Base-by-base conservation (phyloP, 2,888 invertebrate genomes). In the Plebejus melissa region DNA sequence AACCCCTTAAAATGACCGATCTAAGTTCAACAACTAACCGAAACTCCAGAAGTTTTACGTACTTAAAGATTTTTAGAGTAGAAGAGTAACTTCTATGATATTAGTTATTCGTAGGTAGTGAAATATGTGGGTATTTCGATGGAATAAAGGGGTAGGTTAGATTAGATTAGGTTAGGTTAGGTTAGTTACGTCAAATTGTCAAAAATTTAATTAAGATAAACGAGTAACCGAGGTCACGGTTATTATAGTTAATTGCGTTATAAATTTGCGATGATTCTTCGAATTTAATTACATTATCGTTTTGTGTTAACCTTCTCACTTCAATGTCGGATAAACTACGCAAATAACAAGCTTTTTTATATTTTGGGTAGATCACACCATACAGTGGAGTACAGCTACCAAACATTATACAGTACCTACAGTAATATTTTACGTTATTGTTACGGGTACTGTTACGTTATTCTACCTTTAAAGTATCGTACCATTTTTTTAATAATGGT, bases 171-270 rank as follows among this genome's bases (percentile, higher is more conserved):
- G n/a, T n/a, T n/a, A n/a, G n/a, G n/a, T n/a, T n/a, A 22, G 22
- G 22, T 22, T 22, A 22, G 32, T 13, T 65, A 28, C 13, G 65
- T 60, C 4, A 65, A 65, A 32, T 60, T 60, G 28, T 32, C 65
- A 13, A 32, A 58, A 65, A 36, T 65, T 32, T 65, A 65, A 65
- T 65, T 65, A 65, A 32, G 32, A 65, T 65, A 65, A 36, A 32
- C 13, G 32, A 65, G 13, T 65, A 5, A 65, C 60, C 28, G 32
- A 65, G 65, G 65, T 65, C 65, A 36, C 32, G 65, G 11, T 65
- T 65, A 32, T 22, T 9, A 9, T 32, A 65, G 65, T 65, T 65
- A 60, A 60, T 60, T 28, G 60, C 9, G 60, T 28, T 28, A 60
- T 28, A 60, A 3, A 9, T 60, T 60, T 60, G 57, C n/a, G 60